phyloP scores from a whole-genome alignment of 23 tunicate species.

The Botrylloides violaceus region DNA sequence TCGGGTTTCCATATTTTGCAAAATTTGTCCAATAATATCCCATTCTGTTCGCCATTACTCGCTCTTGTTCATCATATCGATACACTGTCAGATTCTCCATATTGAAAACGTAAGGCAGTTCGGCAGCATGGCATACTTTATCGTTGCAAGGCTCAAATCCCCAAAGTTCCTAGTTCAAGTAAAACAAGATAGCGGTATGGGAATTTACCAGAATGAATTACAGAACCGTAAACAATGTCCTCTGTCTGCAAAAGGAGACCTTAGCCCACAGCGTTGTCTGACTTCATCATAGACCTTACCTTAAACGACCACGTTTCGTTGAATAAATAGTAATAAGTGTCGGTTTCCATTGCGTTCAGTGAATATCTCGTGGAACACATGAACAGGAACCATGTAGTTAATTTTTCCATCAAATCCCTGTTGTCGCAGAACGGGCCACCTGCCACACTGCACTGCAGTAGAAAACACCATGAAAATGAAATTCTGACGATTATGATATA shows the following conservation, averaged over 20 bases:
- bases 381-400: constrained; percentile 44
- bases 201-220: no score
- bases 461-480: no score
- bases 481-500: no score
- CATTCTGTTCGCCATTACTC: constrained; percentile 19
- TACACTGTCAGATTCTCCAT: constrained; percentile 30
- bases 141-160: constrained; percentile 28
- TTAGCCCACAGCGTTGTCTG: background rate
- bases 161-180: constrained; percentile 44
- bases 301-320: constrained; percentile 77
- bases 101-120: constrained; percentile 37
- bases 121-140: constrained; percentile 56
- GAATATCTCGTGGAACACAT: constrained; percentile 48
- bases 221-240: background rate
- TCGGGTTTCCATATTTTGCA: constrained; percentile 53
- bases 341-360: constrained; percentile 16
- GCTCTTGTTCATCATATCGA: constrained; percentile 24
- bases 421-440: constrained; percentile 3
- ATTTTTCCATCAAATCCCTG: background rate
- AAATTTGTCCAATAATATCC: constrained; percentile 36
- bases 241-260: no score
- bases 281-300: constrained; percentile 8
- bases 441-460: background rate
- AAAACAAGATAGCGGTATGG: background rate
- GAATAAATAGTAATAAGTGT: constrained; percentile 26